Evolutionary conservation across 2,113 vertebrate genomes (phyloP).

Genomic region (Sinocyclocheilus grahami): DNA sequence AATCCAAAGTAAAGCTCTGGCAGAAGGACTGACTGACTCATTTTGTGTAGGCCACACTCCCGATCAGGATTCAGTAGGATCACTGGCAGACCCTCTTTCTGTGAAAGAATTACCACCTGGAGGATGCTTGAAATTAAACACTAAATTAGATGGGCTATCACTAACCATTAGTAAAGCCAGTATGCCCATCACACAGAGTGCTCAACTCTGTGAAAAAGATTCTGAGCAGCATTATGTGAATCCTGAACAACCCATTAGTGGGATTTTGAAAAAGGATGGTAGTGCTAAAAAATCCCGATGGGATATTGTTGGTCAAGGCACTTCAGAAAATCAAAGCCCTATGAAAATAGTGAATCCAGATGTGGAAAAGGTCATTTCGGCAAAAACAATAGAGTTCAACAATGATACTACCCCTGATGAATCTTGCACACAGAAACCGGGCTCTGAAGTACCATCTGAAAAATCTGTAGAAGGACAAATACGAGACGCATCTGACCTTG

Average conservation of each 20-base stretch:
- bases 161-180: background rate
- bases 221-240: constrained; percentile 49
- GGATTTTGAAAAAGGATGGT: constrained; percentile 53
- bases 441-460: constrained; percentile 58
- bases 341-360: constrained; percentile 60
- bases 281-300: constrained; percentile 73
- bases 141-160: constrained; percentile 57
- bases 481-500: constrained; percentile 31
- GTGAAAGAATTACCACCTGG: constrained; percentile 51
- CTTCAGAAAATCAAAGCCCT: constrained; percentile 62
- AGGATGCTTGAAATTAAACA: constrained; percentile 61
- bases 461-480: constrained; percentile 44
- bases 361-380: constrained; percentile 67
- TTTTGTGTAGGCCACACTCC: constrained; percentile 46
- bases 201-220: constrained; percentile 49
- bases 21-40: constrained; percentile 33
- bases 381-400: constrained; percentile 69
- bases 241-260: constrained; percentile 57
- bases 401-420: constrained; percentile 58
- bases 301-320: constrained; percentile 78
- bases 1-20: constrained; percentile 27
- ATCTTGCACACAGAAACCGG: constrained; percentile 47
- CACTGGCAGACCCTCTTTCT: constrained; percentile 56
- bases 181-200: constrained; percentile 1
- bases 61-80: constrained; percentile 50